phyloP scores from a whole-genome alignment of 1,140 invertebrate genomes.

The Euwallacea similis region DNA sequence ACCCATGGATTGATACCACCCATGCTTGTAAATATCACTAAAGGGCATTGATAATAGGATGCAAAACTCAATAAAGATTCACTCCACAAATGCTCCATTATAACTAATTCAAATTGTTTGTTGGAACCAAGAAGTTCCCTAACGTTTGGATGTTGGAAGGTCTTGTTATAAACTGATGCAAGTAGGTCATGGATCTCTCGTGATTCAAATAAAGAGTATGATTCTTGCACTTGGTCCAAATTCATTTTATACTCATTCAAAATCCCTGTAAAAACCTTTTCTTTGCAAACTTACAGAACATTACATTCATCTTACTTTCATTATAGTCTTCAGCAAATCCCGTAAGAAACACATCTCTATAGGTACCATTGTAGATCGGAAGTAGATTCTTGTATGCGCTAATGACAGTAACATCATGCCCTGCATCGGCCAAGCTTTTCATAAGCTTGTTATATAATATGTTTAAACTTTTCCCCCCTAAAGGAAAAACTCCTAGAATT shows the following conservation, averaged over 20 bases:
- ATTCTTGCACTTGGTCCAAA: too few relatives aligned
- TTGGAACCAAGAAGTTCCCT: slow-evolving; percentile 36
- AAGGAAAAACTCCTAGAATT: slow-evolving; percentile 68
- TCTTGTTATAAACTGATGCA: slow-evolving; percentile 1
- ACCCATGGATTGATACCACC: slow-evolving; percentile 16
- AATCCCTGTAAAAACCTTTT: too few relatives aligned
- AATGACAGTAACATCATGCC: slow-evolving; percentile 70
- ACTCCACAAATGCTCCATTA: slow-evolving; percentile 55
- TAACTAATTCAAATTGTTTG: slow-evolving; percentile 56
- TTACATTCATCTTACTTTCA: slow-evolving; percentile 10
- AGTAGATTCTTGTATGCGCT: slow-evolving; percentile 60
- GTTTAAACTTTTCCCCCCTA: slow-evolving; percentile 69
- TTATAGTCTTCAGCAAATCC: slow-evolving; percentile 13
- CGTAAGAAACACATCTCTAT: slow-evolving; percentile 28
- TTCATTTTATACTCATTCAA: too few relatives aligned
- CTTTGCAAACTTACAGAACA: too few relatives aligned
- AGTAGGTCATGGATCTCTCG: not conserved
- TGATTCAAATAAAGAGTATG: too few relatives aligned
- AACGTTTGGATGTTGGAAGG: slow-evolving; percentile 33
- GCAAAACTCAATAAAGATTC: slow-evolving; percentile 54
- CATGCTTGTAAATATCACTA: slow-evolving; percentile 38
- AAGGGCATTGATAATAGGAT: slow-evolving; percentile 42
- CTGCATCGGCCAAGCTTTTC: slow-evolving; percentile 62
- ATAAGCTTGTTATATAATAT: slow-evolving; percentile 66
- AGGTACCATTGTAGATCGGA: slow-evolving; percentile 48